Conservation (phyloP, 1,140 invertebrate genomes). For the Orius insidiosus region DNA sequence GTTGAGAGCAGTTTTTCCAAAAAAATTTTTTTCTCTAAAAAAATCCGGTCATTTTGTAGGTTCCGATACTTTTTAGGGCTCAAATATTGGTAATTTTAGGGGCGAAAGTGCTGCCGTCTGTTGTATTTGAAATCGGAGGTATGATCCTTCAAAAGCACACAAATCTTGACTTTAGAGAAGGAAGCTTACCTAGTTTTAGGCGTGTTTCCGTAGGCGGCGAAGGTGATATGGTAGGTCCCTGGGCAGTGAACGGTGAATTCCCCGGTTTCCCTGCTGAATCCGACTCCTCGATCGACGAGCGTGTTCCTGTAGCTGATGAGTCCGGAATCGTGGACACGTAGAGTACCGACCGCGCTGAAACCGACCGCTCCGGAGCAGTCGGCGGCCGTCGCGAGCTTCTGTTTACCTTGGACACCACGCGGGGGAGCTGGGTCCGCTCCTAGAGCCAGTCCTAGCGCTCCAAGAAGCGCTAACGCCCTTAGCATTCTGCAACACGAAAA, state of each 20-base stretch:
- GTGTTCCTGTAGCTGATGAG: conserved; percentile 20
- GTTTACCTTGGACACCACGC: conserved; percentile 13
- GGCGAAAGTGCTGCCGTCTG: no score
- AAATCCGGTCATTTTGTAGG: no score
- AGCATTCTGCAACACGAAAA: no score
- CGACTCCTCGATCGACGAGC: conserved; percentile 30
- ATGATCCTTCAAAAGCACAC: no score
- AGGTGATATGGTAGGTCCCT: conserved; percentile 33
- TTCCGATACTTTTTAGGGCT: no score
- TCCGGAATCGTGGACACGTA: conserved; percentile 18
- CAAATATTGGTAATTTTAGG: no score
- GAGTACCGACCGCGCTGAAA: conserved; percentile 25
- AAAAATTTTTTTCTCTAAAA: no score
- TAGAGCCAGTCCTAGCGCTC: neutral
- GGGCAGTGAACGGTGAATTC: conserved; percentile 34
- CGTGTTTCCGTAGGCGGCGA: conserved; percentile 24
- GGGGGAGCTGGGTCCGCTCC: conserved; percentile 8
- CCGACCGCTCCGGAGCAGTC: conserved; percentile 30
- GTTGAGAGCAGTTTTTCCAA: no score
- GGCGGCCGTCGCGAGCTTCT: conserved; percentile 24
- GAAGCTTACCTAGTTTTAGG: conserved; percentile 15
- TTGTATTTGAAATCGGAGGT: no score
- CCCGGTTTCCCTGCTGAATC: conserved; percentile 29
- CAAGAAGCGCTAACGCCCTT: no score
- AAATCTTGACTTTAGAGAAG: no score